Evolutionary conservation across 2,888 invertebrate genomes (phyloP), one percentile per base, ranked within the genome.

Genomic region (Macropis europaea): DNA sequence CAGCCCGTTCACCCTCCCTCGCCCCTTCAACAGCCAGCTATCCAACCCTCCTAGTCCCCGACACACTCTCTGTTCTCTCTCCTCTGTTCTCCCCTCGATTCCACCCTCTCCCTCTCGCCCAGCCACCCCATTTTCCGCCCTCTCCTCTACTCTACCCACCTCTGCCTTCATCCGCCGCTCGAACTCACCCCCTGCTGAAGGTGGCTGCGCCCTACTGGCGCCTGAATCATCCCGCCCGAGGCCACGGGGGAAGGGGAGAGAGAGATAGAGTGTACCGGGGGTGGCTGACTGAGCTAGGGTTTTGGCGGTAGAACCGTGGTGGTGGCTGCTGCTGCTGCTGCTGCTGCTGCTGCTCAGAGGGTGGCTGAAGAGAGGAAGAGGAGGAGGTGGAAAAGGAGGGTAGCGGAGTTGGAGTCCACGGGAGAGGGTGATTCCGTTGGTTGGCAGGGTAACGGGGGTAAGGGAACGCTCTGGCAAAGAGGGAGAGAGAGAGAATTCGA

Each of bases 161-260:
- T 68, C 73, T 76, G 63, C 77, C 63, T 76, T 76, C 77, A 77
- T 75, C 81, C 77, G 77, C 75, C 79, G 77, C 77, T 76, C 73
- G 77, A 63, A 77, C 79, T 77, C 77, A 76, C 76, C 77, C 79
- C 86, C 82, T 77, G 79, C 63, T 79, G 86, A 88, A 89, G 89
- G 89, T 89, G 88, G 89, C 88, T 88, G 89, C 89, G 89, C 88
- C 89, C 89, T 87, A 89, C 88, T 89, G 89, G 89, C 89, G 89
- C 89, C 89, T 89, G 89, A 89, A 89, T 89, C 89, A 89, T 89
- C 89, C 89, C 86, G 88, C 87, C 87, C 84, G 88, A 88, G 88
- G 89, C 89, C 86, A 82, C 80, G 79, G 47, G 30, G 26, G 36
- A 47, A 36, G 61, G 73, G 34, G 28, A 42, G 42, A 54, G 57